Base-by-base conservation (phyloP, 2,888 invertebrate species). In the Ischnus inquisitorius region DNA sequence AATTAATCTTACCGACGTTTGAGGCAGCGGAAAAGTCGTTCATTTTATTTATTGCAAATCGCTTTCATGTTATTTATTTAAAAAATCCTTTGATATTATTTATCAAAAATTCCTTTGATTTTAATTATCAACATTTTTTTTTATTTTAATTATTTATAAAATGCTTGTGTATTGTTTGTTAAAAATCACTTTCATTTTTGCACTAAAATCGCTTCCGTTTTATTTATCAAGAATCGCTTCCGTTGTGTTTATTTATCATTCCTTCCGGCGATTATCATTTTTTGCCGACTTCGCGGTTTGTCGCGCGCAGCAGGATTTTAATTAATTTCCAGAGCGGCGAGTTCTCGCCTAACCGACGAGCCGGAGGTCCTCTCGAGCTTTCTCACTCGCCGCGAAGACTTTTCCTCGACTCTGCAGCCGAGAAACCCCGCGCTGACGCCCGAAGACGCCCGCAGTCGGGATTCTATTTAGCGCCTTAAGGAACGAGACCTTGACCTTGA, bases 301-400 rank as follows among this genome's bases (percentile, higher is more conserved):
- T 77, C 68, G 64, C 80, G 74, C 77, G 64, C 69, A 41, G 77
- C 34, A 39, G 65, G 79, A 79, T 75, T 79, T 84, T 84, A 81
- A 84, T 84, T 84, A 84, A 84, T 84, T 84, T 84, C 80, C 62
- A 68, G 78, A 77, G 71, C 64, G 79, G 46, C 22, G 69, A 65
- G 72, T 57, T 69, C 65, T 62, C 71, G 71, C 16, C 54, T 3
- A 57, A n/a, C 69, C 34, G 1, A 72, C 75, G 69, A 69, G 54
- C 43, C 74, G 34, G n/a, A 48, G 46, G 69, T 67, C 76, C 71
- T 81, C 72, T 72, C 65, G 28, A 51, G 43, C 64, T 57, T 68
- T 64, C 68, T 54, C 25, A n/a, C 65, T 10, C 68, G 39, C 46
- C 41, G 1, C 69, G 43, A 57, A 48, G n/a, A n/a, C n/a, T 68